Percentiles rank a stretch among this genome's conserved stretches.
Conservation (phyloP, 2,113 vertebrate genomes). For the Orycteropus afer region DNA sequence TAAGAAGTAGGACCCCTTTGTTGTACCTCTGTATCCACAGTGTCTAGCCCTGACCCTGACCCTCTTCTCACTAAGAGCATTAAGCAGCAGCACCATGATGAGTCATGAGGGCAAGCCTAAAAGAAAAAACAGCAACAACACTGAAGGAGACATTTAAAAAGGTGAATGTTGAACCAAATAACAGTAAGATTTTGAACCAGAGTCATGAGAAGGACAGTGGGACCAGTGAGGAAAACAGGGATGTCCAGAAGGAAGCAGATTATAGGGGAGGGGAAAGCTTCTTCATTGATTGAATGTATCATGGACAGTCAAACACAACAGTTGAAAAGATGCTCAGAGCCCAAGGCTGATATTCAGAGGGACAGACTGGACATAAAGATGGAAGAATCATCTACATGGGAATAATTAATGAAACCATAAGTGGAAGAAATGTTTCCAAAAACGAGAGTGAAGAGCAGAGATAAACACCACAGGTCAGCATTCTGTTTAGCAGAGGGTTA, state of each 20-base stretch:
- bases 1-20: not conserved
- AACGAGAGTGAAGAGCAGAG: not conserved
- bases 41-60: not conserved
- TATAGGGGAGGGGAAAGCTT: not conserved
- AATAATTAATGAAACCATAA: not conserved
- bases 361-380: not conserved
- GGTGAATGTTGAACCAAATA: not conserved
- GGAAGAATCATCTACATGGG: not conserved
- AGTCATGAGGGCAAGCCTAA: not conserved
- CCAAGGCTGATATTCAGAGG: not conserved
- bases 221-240: not conserved
- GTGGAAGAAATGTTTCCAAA: not conserved
- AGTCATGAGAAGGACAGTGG: not conserved
- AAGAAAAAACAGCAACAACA: not conserved
- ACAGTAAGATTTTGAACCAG: not conserved
- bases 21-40: not conserved
- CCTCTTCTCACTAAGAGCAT: not conserved
- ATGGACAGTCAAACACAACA: not conserved
- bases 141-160: not conserved
- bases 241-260: not conserved
- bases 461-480: not conserved
- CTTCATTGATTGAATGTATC: fast-evolving
- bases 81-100: fast-evolving
- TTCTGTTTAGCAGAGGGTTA: conserved; percentile 45
- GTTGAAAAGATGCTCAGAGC: not conserved